Evolutionary conservation across 1,140 invertebrate species (phyloP), one percentile per base, ranked within the genome.

Genomic region (Dreissena rostriformis): DNA sequence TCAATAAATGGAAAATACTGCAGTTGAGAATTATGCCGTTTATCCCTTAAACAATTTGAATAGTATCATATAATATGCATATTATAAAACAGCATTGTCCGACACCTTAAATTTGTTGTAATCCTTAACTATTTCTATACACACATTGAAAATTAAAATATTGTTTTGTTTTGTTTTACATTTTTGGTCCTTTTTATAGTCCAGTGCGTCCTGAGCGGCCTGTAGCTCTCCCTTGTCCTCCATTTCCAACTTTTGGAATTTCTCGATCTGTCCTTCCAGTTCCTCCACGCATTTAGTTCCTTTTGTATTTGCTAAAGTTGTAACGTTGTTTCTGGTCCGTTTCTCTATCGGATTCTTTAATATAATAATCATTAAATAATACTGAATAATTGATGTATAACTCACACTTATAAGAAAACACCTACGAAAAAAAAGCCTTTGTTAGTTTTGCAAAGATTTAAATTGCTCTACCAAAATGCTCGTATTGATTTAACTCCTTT

Each of bases 291-390:
- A 22, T 52, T 61, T 51, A 11, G 57, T 66, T 10, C 28, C 26
- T 14, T 12, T 29, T 28, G 24, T 26, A 12, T 65, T 67, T n/a
- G 61, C 19, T 29, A 66, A 17, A 14, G 6, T 8, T 49, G 12
- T 15, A 10, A 74, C n/a, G 17, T 53, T 24, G 52, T 0, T 17
- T 74, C 75, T n/a, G 1, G 75, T 67, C 14, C 66, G 65, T 63
- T 67, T 77, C 49, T 77, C 75, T 22, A 19, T 22, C 19, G 75
- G 75, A 11, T 57, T 65, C 75, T 77, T 52, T 15, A 73, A 61
- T 5, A 24, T 88, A 52, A 52, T 72, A 19, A 66, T 72, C n/a
- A 88, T 82, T 39, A 2, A 8, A 39, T 39, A 39, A 39, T 39
- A 8, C 2, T 8, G 2, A 2, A 39, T 39, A 39, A 39, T 39